These are phyloP conservation scores for Crypturellus undulatus DNA, from an alignment of 2,113 vertebrate species.

Conservation along the genomic window DNA sequence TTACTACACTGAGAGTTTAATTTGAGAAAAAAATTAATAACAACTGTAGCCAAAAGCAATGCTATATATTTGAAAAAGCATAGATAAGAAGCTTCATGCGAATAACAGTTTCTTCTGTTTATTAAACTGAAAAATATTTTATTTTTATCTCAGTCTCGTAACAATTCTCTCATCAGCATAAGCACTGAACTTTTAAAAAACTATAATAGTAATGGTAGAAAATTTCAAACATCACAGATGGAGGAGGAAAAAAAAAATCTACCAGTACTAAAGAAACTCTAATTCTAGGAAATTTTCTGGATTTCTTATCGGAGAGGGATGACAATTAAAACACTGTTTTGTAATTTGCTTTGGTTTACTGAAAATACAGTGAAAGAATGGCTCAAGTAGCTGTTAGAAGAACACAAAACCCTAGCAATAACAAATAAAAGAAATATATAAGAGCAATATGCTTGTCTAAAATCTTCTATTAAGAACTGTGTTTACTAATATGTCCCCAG, in stretches of 20 bases:
- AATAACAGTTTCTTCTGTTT: not conserved
- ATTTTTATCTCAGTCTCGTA: not conserved
- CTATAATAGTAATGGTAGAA: fast-evolving
- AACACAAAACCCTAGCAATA: not conserved
- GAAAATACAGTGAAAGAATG: not conserved
- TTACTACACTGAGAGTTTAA: not conserved
- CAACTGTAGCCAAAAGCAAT: not conserved
- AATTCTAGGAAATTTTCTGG: not conserved
- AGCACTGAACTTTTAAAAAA: not conserved
- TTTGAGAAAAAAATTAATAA: not conserved
- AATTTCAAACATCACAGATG: not conserved
- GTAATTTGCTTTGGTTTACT: not conserved
- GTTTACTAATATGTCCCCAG: not conserved
- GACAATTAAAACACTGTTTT: not conserved
- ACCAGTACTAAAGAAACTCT: not conserved
- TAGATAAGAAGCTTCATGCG: not conserved
- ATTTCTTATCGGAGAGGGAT: not conserved
- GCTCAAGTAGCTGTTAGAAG: fast-evolving
- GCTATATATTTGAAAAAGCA: not conserved
- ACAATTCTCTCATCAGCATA: not conserved
- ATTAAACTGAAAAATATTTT: not conserved
- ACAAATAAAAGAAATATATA: too few species aligned
- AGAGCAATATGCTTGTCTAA: not conserved
- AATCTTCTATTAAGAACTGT: not conserved
- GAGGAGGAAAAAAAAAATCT: not conserved